Base-by-base conservation (phyloP, 2,888 invertebrate genomes). In the Oegoconia quadripuncta region DNA sequence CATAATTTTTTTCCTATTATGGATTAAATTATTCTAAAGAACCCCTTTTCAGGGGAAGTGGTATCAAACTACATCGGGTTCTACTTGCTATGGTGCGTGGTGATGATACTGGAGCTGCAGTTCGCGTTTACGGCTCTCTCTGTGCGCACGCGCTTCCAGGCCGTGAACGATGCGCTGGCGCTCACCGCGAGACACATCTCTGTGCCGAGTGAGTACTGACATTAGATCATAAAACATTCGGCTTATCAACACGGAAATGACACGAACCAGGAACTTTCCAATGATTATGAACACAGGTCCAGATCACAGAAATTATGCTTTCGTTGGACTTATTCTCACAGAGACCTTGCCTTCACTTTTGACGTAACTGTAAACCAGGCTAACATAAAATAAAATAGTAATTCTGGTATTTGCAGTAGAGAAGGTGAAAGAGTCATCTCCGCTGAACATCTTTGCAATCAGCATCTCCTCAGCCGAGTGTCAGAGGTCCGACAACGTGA, bases 101-200 rank as follows among this genome's bases (percentile, higher is more conserved):
- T 90, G 31, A 72, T 90, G 52, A 81, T 88, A 26, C 70, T 91
- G 55, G 90, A 90, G 59, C 73, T 91, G 2, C 91, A 91, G 59
- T 91, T 90, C 40, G 90, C 89, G 20, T 83, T 91, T 50, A 80
- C 89, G 0, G 87, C 90, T 2, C 80, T 90, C 36, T 89, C 90
- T 3, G 78, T 91, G 15, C 83, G 88, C 16, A 81, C 89, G 22
- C 79, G 91, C 12, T 89, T 91, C 49, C 67, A 70, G 7, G 82
- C 88, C 0, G 77, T 91, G 25, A 91, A 91, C 51, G 79, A 82
- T 14, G 83, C 78, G 1, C 74, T 91, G 0, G 83, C 80, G 1
- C 73, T 82, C 2, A 84, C 87, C 0, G 86, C 82, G 0, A 54
- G 64, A 23, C 76, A 78, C 18, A 60, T 80, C 4, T 67, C 71